phyloP scores from a whole-genome alignment of 2,888 invertebrate species.

The Morpho deidamia region DNA sequence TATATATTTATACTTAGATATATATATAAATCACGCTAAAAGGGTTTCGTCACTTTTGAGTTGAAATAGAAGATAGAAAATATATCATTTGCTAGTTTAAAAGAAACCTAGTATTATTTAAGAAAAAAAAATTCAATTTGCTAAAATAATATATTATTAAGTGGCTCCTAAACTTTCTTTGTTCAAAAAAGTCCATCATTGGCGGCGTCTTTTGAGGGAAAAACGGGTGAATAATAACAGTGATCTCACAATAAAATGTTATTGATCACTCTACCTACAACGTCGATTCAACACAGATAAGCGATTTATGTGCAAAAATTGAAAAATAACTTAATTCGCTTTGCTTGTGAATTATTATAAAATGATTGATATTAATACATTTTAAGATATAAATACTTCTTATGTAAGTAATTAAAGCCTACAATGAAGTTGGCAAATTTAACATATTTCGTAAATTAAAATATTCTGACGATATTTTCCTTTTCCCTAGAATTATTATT shows the following conservation, averaged over 20 bases:
- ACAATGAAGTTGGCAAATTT: no score
- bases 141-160: background rate
- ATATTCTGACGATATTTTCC: no score
- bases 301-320: constrained; percentile 21
- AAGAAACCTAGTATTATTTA: background rate
- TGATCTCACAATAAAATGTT: constrained; percentile 35
- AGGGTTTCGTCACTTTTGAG: no score
- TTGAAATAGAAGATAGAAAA: no score
- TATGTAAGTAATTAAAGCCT: no score
- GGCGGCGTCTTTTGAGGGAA: constrained; percentile 63
- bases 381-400: background rate
- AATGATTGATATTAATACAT: constrained; percentile 6
- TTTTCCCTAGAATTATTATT: no score
- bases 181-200: constrained; percentile 38
- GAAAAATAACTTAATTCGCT: constrained; percentile 1
- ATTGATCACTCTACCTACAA: constrained; percentile 38
- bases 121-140: background rate
- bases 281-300: constrained; percentile 29
- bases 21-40: no score
- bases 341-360: constrained; percentile 3
- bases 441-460: no score
- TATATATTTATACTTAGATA: no score
- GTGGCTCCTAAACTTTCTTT: constrained; percentile 21
- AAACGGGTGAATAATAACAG: constrained; percentile 59
- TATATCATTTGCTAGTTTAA: no score